Evolutionary conservation across 30 jellyfish, hydroid and myxozoan species (phyloP).

Genomic region (Hydractinia symbiolongicarpus): DNA sequence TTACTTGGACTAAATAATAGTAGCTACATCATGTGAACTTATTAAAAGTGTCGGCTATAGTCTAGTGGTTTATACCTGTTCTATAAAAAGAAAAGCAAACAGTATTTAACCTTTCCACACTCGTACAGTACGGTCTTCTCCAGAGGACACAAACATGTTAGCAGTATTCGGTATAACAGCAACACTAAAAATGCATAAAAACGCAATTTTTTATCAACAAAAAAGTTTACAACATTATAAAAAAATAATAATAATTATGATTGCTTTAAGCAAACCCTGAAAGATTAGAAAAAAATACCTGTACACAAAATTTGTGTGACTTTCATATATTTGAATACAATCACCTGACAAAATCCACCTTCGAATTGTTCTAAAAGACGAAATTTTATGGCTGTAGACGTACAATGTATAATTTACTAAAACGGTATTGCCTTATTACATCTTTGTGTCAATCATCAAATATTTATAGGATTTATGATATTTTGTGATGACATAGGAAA

Average conservation of each 20-base stretch:
- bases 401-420: no score
- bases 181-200: constrained; percentile 27
- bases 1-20: background rate
- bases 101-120: constrained; percentile 58
- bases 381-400: background rate
- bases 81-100: background rate
- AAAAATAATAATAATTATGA: background rate
- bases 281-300: constrained; percentile 25
- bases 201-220: background rate
- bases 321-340: constrained; percentile 49
- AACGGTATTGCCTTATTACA: no score
- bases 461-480: no score
- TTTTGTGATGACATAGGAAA: no score
- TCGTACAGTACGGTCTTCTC: constrained; percentile 64
- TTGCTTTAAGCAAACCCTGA: background rate
- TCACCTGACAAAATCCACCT: constrained; percentile 74
- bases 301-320: constrained; percentile 71
- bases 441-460: no score
- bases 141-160: constrained; percentile 60
- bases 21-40: background rate
- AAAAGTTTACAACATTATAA: background rate
- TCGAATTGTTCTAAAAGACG: constrained; percentile 52
- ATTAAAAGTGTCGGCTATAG: background rate
- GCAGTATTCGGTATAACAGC: constrained; percentile 30
- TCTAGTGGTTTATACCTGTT: background rate